Percentiles rank a stretch among this genome's conserved stretches.
These are phyloP conservation scores for Agriopis leucophaearia DNA, from an alignment of 2,888 invertebrate genomes.

Conservation along the genomic window DNA sequence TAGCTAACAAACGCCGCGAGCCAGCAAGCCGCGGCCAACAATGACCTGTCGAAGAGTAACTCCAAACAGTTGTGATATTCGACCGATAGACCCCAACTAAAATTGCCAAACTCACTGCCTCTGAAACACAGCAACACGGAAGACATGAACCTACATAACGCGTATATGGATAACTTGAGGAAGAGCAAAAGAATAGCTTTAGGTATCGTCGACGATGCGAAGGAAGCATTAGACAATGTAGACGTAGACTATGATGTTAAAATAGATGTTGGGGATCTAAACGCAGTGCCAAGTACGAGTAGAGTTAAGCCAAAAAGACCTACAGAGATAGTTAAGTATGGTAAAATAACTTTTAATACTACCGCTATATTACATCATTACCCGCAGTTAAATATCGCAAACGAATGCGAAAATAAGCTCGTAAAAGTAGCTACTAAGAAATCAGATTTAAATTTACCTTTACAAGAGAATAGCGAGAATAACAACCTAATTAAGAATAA, in stretches of 20 bases:
- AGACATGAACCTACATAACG: constrained; percentile 81
- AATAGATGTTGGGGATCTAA: constrained; percentile 55
- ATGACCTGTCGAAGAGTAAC: constrained; percentile 62
- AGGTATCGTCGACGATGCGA: constrained; percentile 76
- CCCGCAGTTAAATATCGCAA: constrained; percentile 67
- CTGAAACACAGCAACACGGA: constrained; percentile 78
- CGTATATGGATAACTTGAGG: constrained; percentile 77
- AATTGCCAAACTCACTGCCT: constrained; percentile 79
- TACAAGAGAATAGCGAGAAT: constrained; percentile 62
- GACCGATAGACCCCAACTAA: constrained; percentile 74
- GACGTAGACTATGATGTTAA: constrained; percentile 58
- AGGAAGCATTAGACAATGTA: constrained; percentile 66
- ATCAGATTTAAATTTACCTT: constrained; percentile 65
- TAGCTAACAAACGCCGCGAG: constrained; percentile 88
- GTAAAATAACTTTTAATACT: constrained; percentile 80
- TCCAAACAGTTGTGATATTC: constrained; percentile 84
- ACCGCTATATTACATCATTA: constrained; percentile 82
- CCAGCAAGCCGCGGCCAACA: constrained; percentile 74
- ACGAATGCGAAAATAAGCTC: constrained; percentile 53
- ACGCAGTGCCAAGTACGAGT: constrained; percentile 74
- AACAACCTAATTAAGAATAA: constrained; percentile 64
- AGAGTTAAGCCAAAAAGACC: constrained; percentile 64
- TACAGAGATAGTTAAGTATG: constrained; percentile 76
- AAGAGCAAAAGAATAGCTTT: constrained; percentile 75
- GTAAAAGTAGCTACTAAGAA: constrained; percentile 61